Base-by-base conservation (phyloP, 2,888 invertebrate species). In the Machimus rusticus region DNA sequence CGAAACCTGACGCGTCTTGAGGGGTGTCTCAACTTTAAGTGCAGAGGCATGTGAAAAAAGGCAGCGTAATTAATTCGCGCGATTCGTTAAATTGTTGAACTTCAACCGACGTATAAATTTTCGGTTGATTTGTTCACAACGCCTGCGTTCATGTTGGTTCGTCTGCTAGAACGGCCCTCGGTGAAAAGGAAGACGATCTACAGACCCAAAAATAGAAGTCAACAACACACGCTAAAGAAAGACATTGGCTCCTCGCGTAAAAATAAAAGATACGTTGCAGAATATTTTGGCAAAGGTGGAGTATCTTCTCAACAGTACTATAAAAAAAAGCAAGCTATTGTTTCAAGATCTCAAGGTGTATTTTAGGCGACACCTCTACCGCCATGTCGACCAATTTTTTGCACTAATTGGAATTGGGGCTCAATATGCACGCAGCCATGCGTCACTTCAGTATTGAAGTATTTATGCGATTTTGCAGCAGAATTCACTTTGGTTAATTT, bases 341-440 rank as follows among this genome's bases (percentile, higher is more conserved):
- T 84, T 84, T 84, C 84, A 84, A 66, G 84, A 66, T 84, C 74
- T 66, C 74, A 84, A 84, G 43, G 74, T 84, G 74, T 84, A 74
- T 84, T 66, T 66, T 66, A 19, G 66, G 66, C 66, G 28, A 66
- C 66, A 66, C 66, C 66, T 66, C 66, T 66, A 23, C 66, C 28
- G 66, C 12, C 66, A 8, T 66, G 28, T 12, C 9, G 28, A 66
- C 8, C 66, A 28, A 28, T 66, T 66, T 66, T 19, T 57, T 66
- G 1, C 28, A 66, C 66, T 66, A 28, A 66, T 66, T 66, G 28
- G 28, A 66, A 66, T 66, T 28, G 66, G 66, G 66, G 3, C 66
- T 66, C 66, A 28, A 66, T 66, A 66, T 66, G 66, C 66, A 66
- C 66, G 66, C 66, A 66, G 28, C 28, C 66, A 23, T 66, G 66